A percentile compares a stretch with the other conserved stretches of the same genome.
These are phyloP conservation scores for Illadopsis cleaveri DNA, from an alignment of 2,113 vertebrate genomes.

Conservation along the genomic window DNA sequence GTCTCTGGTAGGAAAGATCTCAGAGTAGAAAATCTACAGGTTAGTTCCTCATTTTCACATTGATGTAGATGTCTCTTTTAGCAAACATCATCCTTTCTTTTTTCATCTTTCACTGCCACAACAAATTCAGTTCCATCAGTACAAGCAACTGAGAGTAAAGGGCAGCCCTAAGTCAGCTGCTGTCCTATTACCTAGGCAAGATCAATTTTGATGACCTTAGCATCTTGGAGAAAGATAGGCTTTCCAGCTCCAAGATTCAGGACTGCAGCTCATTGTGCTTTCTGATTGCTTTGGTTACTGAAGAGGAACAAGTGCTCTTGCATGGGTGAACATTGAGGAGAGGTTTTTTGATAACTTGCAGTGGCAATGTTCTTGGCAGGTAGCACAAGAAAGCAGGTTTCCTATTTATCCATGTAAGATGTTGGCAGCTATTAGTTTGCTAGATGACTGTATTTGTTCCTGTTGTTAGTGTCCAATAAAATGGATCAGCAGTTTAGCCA, in stretches of 20 bases:
- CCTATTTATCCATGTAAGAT: background rate
- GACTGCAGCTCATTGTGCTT: background rate
- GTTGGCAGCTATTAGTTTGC: background rate
- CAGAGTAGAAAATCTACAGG: background rate
- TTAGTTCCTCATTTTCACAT: background rate
- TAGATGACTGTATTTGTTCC: background rate
- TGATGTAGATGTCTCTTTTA: background rate
- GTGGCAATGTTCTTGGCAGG: background rate
- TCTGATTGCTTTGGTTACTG: constrained; percentile 3
- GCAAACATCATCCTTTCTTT: background rate
- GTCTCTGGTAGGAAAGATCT: background rate
- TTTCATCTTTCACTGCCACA: background rate
- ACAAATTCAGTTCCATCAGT: background rate
- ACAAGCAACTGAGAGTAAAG: background rate
- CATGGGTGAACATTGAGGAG: background rate
- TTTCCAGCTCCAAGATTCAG: background rate
- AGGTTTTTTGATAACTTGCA: background rate
- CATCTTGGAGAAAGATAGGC: background rate
- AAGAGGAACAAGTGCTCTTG: background rate
- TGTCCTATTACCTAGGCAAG: background rate
- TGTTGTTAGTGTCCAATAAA: background rate
- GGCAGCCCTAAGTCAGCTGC: background rate
- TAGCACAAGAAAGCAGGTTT: background rate
- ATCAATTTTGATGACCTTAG: background rate
- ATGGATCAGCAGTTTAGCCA: background rate